These are phyloP conservation scores for Oscheius sp. DNA, from an alignment of 2,888 invertebrate species.

Conservation along the genomic window DNA sequence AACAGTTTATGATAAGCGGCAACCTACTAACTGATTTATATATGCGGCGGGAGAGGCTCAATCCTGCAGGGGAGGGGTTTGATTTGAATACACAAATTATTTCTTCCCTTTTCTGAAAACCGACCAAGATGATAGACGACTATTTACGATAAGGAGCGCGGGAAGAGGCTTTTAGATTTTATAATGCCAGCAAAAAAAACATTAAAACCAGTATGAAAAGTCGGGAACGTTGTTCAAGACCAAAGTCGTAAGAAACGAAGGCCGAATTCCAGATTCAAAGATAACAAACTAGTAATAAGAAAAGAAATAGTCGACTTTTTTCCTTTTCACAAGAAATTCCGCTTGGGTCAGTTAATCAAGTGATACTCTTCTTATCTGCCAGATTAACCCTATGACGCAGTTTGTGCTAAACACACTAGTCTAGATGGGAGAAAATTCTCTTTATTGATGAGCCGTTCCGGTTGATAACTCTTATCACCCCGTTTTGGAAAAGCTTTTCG, in stretches of 20 bases:
- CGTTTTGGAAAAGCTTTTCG: constrained; percentile 4
- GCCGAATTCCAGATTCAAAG: constrained; percentile 13
- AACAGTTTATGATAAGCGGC: too few species aligned
- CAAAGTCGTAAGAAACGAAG: constrained; percentile 1
- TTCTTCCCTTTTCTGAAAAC: background rate
- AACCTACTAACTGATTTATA: background rate
- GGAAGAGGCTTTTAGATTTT: background rate
- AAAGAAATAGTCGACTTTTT: too few species aligned
- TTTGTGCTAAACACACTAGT: background rate
- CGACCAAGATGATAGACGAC: background rate
- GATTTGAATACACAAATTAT: background rate
- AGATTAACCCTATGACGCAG: constrained; percentile 1
- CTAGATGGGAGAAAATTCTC: constrained; percentile 10
- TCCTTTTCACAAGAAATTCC: too few species aligned
- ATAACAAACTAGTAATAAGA: too few species aligned
- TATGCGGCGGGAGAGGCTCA: background rate
- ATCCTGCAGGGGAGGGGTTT: constrained; percentile 17
- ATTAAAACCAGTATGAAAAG: constrained; percentile 6
- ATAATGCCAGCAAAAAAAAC: background rate
- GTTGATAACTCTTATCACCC: background rate
- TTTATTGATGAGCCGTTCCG: constrained; percentile 8
- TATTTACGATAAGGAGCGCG: too few species aligned
- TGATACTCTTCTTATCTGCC: too few species aligned
- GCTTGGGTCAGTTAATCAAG: too few species aligned
- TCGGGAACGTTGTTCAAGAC: background rate